Conservation (phyloP, 2,888 invertebrate genomes). For the Rhynchonema sp. region DNA sequence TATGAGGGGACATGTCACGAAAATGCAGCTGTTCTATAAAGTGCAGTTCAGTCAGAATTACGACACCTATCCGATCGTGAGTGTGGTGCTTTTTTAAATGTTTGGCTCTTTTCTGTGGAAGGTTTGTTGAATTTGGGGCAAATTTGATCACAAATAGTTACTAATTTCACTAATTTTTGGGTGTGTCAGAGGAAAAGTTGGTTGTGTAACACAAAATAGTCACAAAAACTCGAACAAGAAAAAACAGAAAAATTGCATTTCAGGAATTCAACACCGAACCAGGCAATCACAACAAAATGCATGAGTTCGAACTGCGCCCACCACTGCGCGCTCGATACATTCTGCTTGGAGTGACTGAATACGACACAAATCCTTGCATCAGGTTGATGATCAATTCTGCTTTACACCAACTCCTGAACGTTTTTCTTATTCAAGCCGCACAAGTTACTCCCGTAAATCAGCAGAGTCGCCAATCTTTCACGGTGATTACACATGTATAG, state of each 20-base stretch:
- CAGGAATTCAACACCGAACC: constrained; percentile 37
- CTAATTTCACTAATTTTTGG: too few species aligned
- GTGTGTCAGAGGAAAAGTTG: constrained; percentile 34
- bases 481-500: too few species aligned
- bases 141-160: too few species aligned
- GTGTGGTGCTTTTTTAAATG: constrained; percentile 6
- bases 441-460: too few species aligned
- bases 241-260: background rate
- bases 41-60: constrained; percentile 79
- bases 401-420: too few species aligned
- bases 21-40: constrained; percentile 89
- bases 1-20: constrained; percentile 62
- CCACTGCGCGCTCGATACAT: constrained; percentile 81
- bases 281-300: constrained; percentile 71
- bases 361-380: constrained; percentile 84
- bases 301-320: constrained; percentile 81
- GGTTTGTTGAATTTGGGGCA: too few species aligned
- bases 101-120: too few species aligned
- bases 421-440: too few species aligned
- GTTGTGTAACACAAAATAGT: background rate
- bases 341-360: constrained; percentile 80
- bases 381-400: too few species aligned
- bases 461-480: too few species aligned
- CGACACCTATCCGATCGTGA: constrained; percentile 70
- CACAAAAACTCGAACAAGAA: too few species aligned